Percentiles rank a stretch among this genome's conserved stretches.
Conservation (phyloP, 2,888 invertebrate species). For the Ligdia adustata region DNA sequence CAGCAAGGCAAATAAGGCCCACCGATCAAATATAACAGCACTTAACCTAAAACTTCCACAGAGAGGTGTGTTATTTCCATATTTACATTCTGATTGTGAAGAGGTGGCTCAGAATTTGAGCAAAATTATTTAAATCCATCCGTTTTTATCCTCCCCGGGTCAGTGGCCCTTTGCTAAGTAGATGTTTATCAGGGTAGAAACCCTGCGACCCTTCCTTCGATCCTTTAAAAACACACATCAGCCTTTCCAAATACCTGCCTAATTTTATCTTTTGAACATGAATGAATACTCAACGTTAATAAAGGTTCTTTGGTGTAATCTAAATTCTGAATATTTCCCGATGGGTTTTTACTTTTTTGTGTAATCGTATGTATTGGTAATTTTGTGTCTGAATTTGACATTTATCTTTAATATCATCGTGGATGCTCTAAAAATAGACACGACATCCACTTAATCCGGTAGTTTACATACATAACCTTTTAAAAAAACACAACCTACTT, state of each 20-base stretch:
- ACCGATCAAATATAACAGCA: too few species aligned
- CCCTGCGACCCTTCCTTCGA: conserved; percentile 27
- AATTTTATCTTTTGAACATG: conserved; percentile 23
- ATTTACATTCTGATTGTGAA: conserved; percentile 7
- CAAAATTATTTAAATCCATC: conserved; percentile 18
- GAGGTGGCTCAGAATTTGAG: background rate
- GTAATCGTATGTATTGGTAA: too few species aligned
- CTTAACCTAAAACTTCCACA: background rate
- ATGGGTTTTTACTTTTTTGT: too few species aligned
- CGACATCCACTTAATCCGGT: too few species aligned
- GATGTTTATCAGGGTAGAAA: conserved; percentile 26
- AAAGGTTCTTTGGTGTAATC: too few species aligned
- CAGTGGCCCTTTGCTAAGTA: conserved; percentile 23
- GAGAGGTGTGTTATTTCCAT: background rate
- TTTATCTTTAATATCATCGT: too few species aligned
- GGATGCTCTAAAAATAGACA: too few species aligned
- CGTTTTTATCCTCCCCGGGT: conserved; percentile 28
- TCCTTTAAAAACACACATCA: conserved; percentile 21
- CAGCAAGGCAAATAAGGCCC: too few species aligned
- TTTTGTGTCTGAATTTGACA: too few species aligned
- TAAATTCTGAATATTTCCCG: too few species aligned
- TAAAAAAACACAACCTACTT: too few species aligned
- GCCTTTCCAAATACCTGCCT: conserved; percentile 9
- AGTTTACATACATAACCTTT: too few species aligned
- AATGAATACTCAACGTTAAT: conserved; percentile 9